These are phyloP conservation scores for Drosophila virilis DNA, from an alignment of 1,140 invertebrate genomes.

Conservation along the genomic window DNA sequence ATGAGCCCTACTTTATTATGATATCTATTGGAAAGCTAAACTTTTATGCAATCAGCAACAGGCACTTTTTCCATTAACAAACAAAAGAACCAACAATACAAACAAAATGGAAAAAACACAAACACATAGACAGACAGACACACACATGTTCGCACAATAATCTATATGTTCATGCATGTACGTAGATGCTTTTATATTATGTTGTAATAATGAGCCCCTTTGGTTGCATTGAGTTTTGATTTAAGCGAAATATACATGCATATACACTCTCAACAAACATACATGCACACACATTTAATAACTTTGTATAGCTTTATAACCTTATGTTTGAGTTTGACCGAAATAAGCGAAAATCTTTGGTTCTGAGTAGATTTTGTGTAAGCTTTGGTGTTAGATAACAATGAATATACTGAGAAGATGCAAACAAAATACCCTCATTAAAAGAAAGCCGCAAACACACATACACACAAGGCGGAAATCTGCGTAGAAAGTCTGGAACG, in stretches of 20 bases:
- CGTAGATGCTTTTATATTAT: not conserved
- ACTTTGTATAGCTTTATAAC: not conserved
- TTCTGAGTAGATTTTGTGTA: not conserved
- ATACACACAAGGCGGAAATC: too few relatives aligned
- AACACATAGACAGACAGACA: not conserved
- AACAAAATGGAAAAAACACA: conserved; percentile 6
- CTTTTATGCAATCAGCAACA: conserved; percentile 62
- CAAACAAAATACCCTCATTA: not conserved
- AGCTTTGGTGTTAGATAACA: not conserved
- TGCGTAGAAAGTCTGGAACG: too few relatives aligned
- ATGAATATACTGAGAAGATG: too few relatives aligned
- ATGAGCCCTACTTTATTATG: conserved; percentile 53
- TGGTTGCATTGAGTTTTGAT: conserved; percentile 33
- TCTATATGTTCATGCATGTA: not conserved
- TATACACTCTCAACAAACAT: not conserved
- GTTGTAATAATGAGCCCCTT: conserved; percentile 53
- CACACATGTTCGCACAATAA: not conserved
- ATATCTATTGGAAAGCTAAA: conserved; percentile 55
- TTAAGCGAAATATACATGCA: not conserved
- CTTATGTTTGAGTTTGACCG: not conserved
- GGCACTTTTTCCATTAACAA: conserved; percentile 68
- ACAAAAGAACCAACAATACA: conserved; percentile 47
- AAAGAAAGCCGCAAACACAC: not conserved
- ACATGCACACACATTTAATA: not conserved
- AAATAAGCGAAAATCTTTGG: not conserved